These are phyloP conservation scores for Calameuta filiformis DNA, from an alignment of 2,888 invertebrate species.

Conservation along the genomic window DNA sequence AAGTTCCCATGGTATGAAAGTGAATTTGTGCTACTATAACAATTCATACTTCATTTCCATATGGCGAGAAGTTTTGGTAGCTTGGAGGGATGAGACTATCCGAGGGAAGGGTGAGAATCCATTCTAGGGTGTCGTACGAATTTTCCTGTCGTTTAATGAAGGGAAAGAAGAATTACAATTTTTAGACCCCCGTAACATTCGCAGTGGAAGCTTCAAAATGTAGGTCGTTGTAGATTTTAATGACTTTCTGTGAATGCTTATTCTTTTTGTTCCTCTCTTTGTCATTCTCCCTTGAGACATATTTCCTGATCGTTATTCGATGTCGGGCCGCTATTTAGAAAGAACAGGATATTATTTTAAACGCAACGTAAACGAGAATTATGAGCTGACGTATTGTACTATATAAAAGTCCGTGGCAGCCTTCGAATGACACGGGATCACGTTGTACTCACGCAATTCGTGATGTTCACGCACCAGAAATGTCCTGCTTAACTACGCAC, in stretches of 20 bases:
- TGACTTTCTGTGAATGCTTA: neutral
- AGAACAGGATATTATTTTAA: neutral
- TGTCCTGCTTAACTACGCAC: neutral
- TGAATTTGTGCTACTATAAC: conserved; percentile 16
- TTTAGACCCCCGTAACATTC: neutral
- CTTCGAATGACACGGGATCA: conserved; percentile 17
- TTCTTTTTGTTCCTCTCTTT: neutral
- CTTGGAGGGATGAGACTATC: neutral
- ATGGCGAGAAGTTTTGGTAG: conserved; percentile 7
- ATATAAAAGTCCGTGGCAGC: conserved; percentile 13
- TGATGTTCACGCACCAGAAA: conserved; percentile 2
- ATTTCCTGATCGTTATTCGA: neutral
- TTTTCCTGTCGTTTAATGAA: neutral
- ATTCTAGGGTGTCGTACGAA: neutral
- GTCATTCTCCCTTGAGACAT: neutral
- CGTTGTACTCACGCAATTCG: conserved; percentile 7
- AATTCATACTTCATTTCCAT: conserved; percentile 23
- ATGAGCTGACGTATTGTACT: neutral
- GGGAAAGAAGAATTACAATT: neutral
- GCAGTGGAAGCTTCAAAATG: neutral
- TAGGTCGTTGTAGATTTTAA: neutral
- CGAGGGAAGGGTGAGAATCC: neutral
- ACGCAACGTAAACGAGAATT: neutral
- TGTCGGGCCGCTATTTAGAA: neutral
- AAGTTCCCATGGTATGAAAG: conserved; percentile 13